Evolutionary conservation across 2,888 invertebrate species (phyloP), one percentile per base, ranked within the genome.

Genomic region (Mylabris sibirica): DNA sequence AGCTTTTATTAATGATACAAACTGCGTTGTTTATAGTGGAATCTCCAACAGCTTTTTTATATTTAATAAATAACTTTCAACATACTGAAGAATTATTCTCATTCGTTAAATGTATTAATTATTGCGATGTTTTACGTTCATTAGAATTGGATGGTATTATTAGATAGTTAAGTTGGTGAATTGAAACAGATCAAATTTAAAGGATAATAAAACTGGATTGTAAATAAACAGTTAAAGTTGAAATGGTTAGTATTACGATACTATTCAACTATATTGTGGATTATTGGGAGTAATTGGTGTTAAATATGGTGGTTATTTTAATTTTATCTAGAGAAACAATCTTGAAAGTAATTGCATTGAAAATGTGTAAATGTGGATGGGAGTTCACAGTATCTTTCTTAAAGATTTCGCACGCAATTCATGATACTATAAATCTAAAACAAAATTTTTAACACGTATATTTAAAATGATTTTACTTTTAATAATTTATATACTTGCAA

Each of bases 1-100:
- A 64, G 68, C 71, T 73, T 63, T 72, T 71, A 70, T 73, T 74
- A 72, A 74, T 71, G 72, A 72, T 68, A 65, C 65, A 67, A 67
- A 61, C 67, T 66, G 66, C 65, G 74, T 57, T 68, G 64, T 49
- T 60, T 57, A 68, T 66, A 65, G 59, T 65, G 60, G 70, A 49
- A 49, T 20, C n/a, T 44, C 6, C 41, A 44, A 38, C 12, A 14
- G 12, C 53, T 65, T 68, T 69, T 75, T 72, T 69, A 66, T 66
- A 73, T 72, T 73, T 71, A 61, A 68, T 70, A 65, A 72, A 72
- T 69, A 65, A 69, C 12, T 44, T 17, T 17, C 20, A 59, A 61
- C n/a, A 24, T 30, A 65, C 41, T 59, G 17, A 65, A 61, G 8
- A 24, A 53, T 60, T 60, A 70, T 49, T 38, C 35, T 60, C 61